Conservation (phyloP, 2,797 vertebrate species). For the Enteromius argenteus region DNA sequence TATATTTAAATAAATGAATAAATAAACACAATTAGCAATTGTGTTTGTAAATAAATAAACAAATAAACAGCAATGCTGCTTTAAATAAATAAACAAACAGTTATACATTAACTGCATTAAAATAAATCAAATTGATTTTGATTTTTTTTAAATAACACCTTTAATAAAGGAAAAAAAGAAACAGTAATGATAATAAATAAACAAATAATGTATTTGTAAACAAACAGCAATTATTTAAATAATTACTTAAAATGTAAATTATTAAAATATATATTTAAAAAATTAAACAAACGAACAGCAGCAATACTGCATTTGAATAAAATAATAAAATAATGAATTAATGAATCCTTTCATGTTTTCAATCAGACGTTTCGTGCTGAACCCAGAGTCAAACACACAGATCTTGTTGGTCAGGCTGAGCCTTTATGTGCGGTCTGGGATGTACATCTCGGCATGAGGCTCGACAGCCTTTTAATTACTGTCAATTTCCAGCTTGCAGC, state of each 20-base stretch:
- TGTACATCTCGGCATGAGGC: conserved; percentile 37
- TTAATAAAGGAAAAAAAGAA: too few relatives aligned
- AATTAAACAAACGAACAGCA: not conserved
- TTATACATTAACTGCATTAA: too few relatives aligned
- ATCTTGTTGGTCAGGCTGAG: not conserved
- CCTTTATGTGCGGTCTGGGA: conserved; percentile 1
- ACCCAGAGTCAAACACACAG: not conserved
- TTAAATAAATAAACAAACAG: too few relatives aligned
- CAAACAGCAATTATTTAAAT: not conserved
- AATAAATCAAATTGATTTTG: too few relatives aligned
- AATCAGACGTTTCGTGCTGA: not conserved
- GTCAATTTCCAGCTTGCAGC: conserved; percentile 62
- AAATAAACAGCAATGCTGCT: too few relatives aligned
- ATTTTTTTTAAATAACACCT: too few relatives aligned
- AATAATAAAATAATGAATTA: not conserved
- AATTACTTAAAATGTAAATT: not conserved
- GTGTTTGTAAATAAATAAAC: too few relatives aligned
- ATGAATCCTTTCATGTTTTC: not conserved
- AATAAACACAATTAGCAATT: too few relatives aligned
- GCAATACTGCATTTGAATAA: not conserved
- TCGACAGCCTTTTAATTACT: conserved; percentile 78
- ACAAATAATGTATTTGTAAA: not conserved
- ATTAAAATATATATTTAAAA: not conserved
- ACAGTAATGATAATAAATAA: not conserved
- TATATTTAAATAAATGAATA: too few relatives aligned